Conservation (phyloP, 2,888 invertebrate genomes). For the Drosophila ustulata region DNA sequence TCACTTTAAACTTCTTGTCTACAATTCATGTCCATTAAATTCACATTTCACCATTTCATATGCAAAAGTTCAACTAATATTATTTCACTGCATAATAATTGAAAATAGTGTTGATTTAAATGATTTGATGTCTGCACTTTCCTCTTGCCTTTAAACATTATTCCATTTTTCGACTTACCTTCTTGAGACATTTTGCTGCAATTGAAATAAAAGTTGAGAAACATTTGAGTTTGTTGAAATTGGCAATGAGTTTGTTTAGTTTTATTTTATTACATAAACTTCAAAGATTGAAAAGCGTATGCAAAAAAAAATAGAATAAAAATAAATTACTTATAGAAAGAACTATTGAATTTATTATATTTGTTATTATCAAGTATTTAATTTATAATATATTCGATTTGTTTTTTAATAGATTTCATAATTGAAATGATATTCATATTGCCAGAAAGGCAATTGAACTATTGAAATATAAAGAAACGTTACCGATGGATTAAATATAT, state of each 20-base stretch:
- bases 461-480: too few relatives aligned
- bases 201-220: not conserved
- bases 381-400: too few relatives aligned
- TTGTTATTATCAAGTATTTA: too few relatives aligned
- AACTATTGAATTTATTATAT: too few relatives aligned
- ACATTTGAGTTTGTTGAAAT: not conserved
- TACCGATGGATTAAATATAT: too few relatives aligned
- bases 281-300: not conserved
- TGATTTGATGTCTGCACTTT: not conserved
- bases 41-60: not conserved
- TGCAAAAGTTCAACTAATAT: not conserved
- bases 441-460: too few relatives aligned
- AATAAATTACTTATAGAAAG: too few relatives aligned
- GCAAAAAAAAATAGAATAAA: not conserved
- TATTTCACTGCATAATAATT: not conserved
- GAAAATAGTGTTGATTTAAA: too few relatives aligned
- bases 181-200: not conserved
- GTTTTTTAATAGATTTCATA: too few relatives aligned
- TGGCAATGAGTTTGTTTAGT: too few relatives aligned
- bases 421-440: too few relatives aligned
- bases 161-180: not conserved
- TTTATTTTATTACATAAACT: too few relatives aligned
- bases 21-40: not conserved
- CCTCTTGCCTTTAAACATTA: not conserved
- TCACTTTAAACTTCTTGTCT: slow-evolving; percentile 1